Evolutionary conservation across 2,888 invertebrate species (phyloP).

Genomic region (Atethmia centrago): DNA sequence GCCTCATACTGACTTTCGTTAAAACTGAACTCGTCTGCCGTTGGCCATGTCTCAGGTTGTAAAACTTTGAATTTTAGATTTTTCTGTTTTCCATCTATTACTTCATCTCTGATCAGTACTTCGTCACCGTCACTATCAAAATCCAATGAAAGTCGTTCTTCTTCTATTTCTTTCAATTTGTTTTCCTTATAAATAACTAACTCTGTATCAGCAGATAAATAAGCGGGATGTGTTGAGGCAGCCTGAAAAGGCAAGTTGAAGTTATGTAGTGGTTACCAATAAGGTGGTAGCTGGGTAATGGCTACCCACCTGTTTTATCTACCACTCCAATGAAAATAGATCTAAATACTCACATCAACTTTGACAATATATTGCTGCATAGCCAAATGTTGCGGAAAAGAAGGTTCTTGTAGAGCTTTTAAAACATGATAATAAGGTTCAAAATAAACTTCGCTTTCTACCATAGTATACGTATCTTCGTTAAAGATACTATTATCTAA

Average conservation of each 20-base stretch:
- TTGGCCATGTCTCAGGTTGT: slow-evolving; percentile 86
- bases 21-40: slow-evolving; percentile 83
- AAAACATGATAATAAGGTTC: slow-evolving; percentile 95
- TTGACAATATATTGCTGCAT: slow-evolving; percentile 93
- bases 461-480: slow-evolving; percentile 89
- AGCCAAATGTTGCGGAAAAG: slow-evolving; percentile 90
- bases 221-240: slow-evolving; percentile 71
- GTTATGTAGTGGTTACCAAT: not conserved
- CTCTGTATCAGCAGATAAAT: slow-evolving; percentile 65
- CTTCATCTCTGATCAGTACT: not conserved
- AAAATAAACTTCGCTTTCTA: slow-evolving; percentile 95
- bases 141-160: not conserved
- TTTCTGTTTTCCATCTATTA: not conserved
- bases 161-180: slow-evolving; percentile 1
- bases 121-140: slow-evolving; percentile 6
- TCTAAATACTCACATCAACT: slow-evolving; percentile 82
- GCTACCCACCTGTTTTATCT: not conserved
- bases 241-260: slow-evolving; percentile 67
- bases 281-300: not conserved
- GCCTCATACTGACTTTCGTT: slow-evolving; percentile 93
- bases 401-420: slow-evolving; percentile 91
- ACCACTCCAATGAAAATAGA: not conserved
- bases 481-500: slow-evolving; percentile 68
- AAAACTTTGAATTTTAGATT: slow-evolving; percentile 70
- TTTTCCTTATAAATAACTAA: slow-evolving; percentile 49